A percentile compares a stretch with the other conserved stretches of the same genome.
Evolutionary conservation across 2,888 invertebrate species (phyloP).

Genomic region (Penaeus monodon): DNA sequence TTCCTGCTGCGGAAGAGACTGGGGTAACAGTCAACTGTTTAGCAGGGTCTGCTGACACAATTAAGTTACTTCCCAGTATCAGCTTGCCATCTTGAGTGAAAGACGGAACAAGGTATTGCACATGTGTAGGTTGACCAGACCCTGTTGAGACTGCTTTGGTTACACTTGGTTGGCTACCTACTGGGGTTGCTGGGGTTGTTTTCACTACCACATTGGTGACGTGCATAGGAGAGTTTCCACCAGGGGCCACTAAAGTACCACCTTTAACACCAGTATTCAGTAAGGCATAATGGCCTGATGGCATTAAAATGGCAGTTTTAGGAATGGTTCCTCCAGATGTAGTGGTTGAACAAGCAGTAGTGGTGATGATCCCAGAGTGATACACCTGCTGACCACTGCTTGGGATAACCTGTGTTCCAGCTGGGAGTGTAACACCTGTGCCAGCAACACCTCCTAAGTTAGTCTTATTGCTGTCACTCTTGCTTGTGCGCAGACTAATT

Average conservation of each 20-base stretch:
- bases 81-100: constrained; percentile 64
- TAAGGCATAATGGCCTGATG: constrained; percentile 53
- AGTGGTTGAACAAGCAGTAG: constrained; percentile 42
- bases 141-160: constrained; percentile 38
- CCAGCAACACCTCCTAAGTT: constrained; percentile 26
- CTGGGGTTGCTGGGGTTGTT: constrained; percentile 48
- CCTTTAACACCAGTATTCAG: constrained; percentile 59
- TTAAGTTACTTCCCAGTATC: constrained; percentile 54
- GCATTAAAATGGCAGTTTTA: constrained; percentile 59
- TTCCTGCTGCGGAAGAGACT: constrained; percentile 47
- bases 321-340: constrained; percentile 41
- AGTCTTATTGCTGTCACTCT: constrained; percentile 38
- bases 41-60: constrained; percentile 55
- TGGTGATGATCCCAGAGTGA: constrained; percentile 41
- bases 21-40: constrained; percentile 56
- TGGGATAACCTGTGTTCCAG: constrained; percentile 48
- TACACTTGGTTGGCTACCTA: constrained; percentile 36
- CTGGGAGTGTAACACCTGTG: constrained; percentile 39
- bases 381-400: constrained; percentile 48
- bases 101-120: constrained; percentile 65
- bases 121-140: constrained; percentile 56
- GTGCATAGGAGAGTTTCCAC: constrained; percentile 54
- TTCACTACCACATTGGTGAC: constrained; percentile 64
- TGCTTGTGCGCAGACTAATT: constrained; percentile 53
- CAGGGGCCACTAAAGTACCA: constrained; percentile 39